Evolutionary conservation across 2,888 invertebrate genomes (phyloP).

Genomic region (Drosophila subquinaria): DNA sequence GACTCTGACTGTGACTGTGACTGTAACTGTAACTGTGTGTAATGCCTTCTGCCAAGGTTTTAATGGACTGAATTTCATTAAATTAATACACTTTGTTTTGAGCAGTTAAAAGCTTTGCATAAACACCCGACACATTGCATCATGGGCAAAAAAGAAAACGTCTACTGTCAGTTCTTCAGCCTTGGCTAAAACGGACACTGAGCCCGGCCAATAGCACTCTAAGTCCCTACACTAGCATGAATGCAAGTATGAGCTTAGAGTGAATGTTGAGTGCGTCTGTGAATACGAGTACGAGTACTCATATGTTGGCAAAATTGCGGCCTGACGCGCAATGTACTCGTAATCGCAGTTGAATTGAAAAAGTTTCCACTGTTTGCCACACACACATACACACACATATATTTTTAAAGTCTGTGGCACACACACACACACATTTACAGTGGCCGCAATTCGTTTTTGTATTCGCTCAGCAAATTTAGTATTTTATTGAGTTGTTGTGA

Average conservation of each 20-base stretch:
- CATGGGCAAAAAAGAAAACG: constrained; percentile 17
- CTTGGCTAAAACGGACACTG: not conserved
- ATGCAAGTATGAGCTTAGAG: not conserved
- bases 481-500: constrained; percentile 81
- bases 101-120: constrained; percentile 51
- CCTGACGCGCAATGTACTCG: constrained; percentile 44
- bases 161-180: constrained; percentile 3
- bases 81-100: constrained; percentile 48
- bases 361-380: constrained; percentile 67
- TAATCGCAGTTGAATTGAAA: constrained; percentile 75
- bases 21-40: constrained; percentile 17
- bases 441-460: constrained; percentile 55
- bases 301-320: constrained; percentile 38
- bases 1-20: constrained; percentile 6
- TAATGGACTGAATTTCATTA: constrained; percentile 73
- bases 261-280: constrained; percentile 17
- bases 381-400: constrained; percentile 22
- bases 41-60: constrained; percentile 31
- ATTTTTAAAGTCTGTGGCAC: constrained; percentile 26
- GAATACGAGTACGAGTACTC: constrained; percentile 21
- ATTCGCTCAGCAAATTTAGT: constrained; percentile 60
- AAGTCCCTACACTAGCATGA: not conserved
- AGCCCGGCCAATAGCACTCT: constrained; percentile 8
- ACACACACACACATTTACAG: constrained; percentile 12
- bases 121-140: constrained; percentile 38